Evolutionary conservation across 2,113 vertebrate genomes (phyloP).

Genomic region (Cochlearius cochlearius): DNA sequence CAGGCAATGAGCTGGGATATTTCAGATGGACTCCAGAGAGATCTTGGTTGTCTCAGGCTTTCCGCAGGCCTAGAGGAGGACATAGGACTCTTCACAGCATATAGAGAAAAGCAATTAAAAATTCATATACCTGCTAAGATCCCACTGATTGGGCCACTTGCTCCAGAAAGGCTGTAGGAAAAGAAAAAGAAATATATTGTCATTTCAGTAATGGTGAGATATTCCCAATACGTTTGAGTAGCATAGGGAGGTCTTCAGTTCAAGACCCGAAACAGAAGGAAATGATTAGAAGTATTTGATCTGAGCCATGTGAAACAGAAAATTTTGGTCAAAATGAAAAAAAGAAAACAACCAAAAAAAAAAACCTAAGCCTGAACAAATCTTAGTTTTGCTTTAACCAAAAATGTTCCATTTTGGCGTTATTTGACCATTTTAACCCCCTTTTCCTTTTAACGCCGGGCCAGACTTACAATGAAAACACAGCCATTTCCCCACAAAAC

Average conservation of each 20-base stretch:
- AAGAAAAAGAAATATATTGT: neutral
- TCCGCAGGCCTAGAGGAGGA: neutral
- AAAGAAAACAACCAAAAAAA: too few relatives aligned
- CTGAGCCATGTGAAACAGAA: neutral
- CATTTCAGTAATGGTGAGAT: neutral
- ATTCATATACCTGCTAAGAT: conserved; percentile 26
- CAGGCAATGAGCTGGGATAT: neutral
- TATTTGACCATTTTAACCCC: neutral
- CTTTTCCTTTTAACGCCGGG: neutral
- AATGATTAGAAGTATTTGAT: neutral
- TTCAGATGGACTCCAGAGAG: neutral
- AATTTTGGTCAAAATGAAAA: neutral
- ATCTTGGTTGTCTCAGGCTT: neutral
- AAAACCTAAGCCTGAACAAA: neutral
- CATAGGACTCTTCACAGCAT: neutral
- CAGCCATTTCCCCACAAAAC: neutral
- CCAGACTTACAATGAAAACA: neutral
- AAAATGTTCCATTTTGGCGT: neutral
- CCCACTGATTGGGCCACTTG: neutral
- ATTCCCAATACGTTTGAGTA: neutral
- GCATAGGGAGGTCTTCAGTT: neutral
- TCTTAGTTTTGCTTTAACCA: neutral
- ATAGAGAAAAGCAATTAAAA: neutral
- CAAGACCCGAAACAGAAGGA: neutral
- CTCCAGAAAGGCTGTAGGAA: conserved; percentile 24